A percentile compares a stretch with the other conserved stretches of the same genome.
These are phyloP conservation scores for Drosophila sulfurigaster DNA, from an alignment of 1,140 invertebrate genomes.

Conservation along the genomic window DNA sequence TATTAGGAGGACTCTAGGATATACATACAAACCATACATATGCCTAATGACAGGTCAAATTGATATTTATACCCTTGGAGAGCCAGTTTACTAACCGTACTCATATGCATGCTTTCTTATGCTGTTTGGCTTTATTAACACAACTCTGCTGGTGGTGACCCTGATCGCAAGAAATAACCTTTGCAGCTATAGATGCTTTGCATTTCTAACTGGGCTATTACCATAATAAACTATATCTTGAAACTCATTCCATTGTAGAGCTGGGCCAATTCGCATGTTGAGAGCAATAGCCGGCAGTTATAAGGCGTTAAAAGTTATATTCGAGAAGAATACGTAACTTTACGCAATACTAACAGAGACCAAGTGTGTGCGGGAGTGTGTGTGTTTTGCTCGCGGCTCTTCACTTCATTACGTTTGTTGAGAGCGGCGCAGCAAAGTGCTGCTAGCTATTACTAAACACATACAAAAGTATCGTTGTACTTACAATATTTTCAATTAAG, in stretches of 20 bases:
- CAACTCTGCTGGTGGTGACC: not conserved
- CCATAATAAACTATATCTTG: conserved; percentile 2
- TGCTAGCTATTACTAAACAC: conserved; percentile 66
- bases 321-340: conserved; percentile 32
- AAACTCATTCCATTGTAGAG: not conserved
- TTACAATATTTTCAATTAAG: conserved; percentile 82
- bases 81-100: not conserved
- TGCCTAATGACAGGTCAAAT: conserved; percentile 15
- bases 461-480: conserved; percentile 51
- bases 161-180: not conserved
- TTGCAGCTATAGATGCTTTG: not conserved
- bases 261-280: conserved; percentile 11
- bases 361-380: conserved; percentile 24
- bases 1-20: conserved; percentile 5
- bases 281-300: conserved; percentile 67
- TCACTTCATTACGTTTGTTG: conserved; percentile 80
- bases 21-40: conserved; percentile 2
- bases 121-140: not conserved
- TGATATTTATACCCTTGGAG: not conserved
- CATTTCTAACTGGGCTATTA: not conserved
- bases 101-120: too few species aligned
- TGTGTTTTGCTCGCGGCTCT: conserved; percentile 51
- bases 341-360: conserved; percentile 20
- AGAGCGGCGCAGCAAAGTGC: conserved; percentile 65
- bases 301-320: conserved; percentile 70